Base-by-base conservation (phyloP, 2,113 vertebrate genomes). In the Mixornis gularis region DNA sequence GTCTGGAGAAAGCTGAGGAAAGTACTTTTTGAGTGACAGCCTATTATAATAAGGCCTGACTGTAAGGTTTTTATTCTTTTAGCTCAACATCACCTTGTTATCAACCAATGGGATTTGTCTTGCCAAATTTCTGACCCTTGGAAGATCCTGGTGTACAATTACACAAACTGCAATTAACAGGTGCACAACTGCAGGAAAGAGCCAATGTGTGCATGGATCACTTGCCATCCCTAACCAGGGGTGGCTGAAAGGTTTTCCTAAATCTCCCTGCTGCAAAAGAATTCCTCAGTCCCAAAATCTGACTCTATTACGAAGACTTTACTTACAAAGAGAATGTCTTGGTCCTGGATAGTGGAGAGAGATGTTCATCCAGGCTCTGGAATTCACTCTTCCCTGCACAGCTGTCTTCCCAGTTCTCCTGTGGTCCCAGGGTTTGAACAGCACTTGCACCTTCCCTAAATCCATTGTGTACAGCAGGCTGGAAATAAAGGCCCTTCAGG, bases 241-340 rank as follows among this genome's bases (percentile, higher is more conserved):
- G 32, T 3, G 71, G 65, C 1, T 55, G 65, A 90, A 79, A 70
- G 48, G 17, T 72, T 46, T 72, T 80, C 64, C 79, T 69, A 20
- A 55, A 56, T 7, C n/a, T 91, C 48, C 3, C 34, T 60, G n/a
- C 36, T 59, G 8, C 32, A 60, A 36, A 73, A n/a, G 9, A 9
- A 48, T n/a, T 79, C 20, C 25, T 63, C 43, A 29, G 22, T 52
- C 38, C 76, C 79, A 34, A 55, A 56, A 87, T 15, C 87, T 71
- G 40, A 19, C 46, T 12, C 40, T 14, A 1, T 21, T 13, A 52
- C 3, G 7, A 21, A 36, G 78, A 21, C 15, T 38, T 84, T 77
- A 90, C 97, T 97, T 94, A 98, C 97, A 43, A 38, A 29, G 95
- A 80, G 18, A 69, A 78, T 3, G 32, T 32, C 53, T 74, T 44